phyloP scores from a whole-genome alignment of 2,888 invertebrate genomes.

The Micoletzkya japonica region DNA sequence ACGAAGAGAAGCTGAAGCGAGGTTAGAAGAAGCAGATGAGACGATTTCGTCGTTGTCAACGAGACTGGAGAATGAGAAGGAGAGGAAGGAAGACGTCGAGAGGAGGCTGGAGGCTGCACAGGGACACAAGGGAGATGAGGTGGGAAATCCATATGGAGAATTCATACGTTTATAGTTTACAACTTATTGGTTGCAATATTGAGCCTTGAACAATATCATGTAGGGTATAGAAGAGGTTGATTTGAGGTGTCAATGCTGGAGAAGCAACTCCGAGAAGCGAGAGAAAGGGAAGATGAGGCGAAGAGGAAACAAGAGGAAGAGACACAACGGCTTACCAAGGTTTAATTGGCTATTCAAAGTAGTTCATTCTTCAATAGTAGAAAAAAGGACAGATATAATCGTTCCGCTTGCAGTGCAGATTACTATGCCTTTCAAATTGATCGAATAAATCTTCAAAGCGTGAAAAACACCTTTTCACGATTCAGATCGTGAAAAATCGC shows the following conservation, averaged over 20 bases:
- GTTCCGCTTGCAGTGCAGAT: no score
- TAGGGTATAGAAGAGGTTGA: neutral
- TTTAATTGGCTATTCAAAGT: no score
- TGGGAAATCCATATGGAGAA: no score
- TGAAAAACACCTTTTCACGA: no score
- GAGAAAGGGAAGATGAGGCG: neutral
- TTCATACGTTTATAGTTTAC: no score
- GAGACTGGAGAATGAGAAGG: slow-evolving; percentile 28
- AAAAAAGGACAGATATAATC: neutral
- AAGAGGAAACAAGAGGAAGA: slow-evolving; percentile 3
- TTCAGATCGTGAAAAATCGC: no score
- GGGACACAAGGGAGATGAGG: slow-evolving; percentile 34
- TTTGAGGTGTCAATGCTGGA: slow-evolving; percentile 10
- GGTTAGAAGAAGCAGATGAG: slow-evolving; percentile 31
- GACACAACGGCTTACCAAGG: no score
- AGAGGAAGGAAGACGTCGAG: slow-evolving; percentile 31
- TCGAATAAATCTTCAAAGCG: no score
- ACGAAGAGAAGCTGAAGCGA: slow-evolving; percentile 29
- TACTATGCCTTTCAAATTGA: no score
- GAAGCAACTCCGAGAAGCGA: neutral
- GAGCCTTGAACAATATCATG: no score
- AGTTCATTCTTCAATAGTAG: no score
- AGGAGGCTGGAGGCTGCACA: slow-evolving; percentile 31
- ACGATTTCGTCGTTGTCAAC: slow-evolving; percentile 31
- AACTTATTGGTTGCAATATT: no score